Base-by-base conservation (phyloP, 1,140 invertebrate species). In the Heliconius hermathena region DNA sequence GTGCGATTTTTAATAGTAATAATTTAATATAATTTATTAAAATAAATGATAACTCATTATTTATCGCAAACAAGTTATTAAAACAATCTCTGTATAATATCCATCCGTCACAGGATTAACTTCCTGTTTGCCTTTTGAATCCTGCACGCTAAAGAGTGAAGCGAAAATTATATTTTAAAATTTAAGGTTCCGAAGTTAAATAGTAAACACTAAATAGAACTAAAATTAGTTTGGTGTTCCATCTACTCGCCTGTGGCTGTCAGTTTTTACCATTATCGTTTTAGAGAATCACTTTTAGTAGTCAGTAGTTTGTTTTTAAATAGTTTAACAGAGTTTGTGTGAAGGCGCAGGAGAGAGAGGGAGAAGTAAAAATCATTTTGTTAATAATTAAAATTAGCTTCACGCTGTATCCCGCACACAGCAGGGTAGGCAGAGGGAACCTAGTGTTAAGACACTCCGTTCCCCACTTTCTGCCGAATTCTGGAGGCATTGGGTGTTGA, bases 41-140 rank as follows among this genome's bases (percentile, higher is more conserved):
- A 46, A 46, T 8, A 66, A 66, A 29, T 1, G 60, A 26, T 66
- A 66, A 29, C 22, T 29, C 1, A 66, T 26, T 29, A 66, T 6
- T 66, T 66, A 16, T 3, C 26, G 13, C 13, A 29, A 66, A 16
- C 9, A 66, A 66, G 22, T 66, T 26, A 29, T 29, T 29, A 29
- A 18, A 29, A 26, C 60, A 16, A 66, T 22, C 3, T 26, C 13
- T 9, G 18, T 52, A 2, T 66, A 16, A 16, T 29, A 29, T 66
- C 26, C 60, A 66, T 29, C 60, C 60, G 29, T 66, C 60, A 66
- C 22, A 66, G 26, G 13, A 66, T 66, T 26, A 66, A 66, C 26
- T 66, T 66, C 60, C 60, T 66, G 60, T 66, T 66, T 66, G 60
- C 9, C 60, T 66, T 66, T 66, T 29, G 60, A n/a, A 13, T 29